phyloP scores from a whole-genome alignment of 2,888 invertebrate genomes.

The Theretra japonica region DNA sequence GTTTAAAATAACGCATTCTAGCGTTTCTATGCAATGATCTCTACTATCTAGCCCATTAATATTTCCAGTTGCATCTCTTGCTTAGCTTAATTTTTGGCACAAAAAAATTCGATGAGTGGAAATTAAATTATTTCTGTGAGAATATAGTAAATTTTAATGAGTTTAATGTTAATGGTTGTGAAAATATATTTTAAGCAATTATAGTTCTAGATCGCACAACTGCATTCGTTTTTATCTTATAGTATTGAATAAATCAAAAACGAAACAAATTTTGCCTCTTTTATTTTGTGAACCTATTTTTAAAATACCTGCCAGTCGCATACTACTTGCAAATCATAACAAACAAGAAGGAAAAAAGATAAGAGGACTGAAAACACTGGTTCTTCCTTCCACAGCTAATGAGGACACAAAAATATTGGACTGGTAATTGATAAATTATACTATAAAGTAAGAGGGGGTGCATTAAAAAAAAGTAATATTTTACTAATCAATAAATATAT shows the following conservation, averaged over 20 bases:
- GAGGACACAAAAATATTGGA: too few species aligned
- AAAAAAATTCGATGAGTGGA: not conserved
- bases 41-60: constrained; percentile 21
- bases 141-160: constrained; percentile 6
- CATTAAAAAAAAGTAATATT: too few species aligned
- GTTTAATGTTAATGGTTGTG: constrained; percentile 48
- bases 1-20: too few species aligned
- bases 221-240: constrained; percentile 16
- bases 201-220: constrained; percentile 6
- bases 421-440: too few species aligned
- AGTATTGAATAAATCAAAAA: constrained; percentile 20
- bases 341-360: too few species aligned
- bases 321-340: too few species aligned
- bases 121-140: not conserved
- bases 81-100: constrained; percentile 1
- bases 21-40: not conserved
- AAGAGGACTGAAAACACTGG: too few species aligned
- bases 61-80: not conserved
- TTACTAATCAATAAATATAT: too few species aligned
- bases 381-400: too few species aligned
- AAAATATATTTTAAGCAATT: constrained; percentile 40
- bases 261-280: constrained; percentile 33
- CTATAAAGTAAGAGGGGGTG: too few species aligned
- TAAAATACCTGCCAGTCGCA: not conserved
- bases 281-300: constrained; percentile 7